A percentile compares a stretch with the other conserved stretches of the same genome.
phyloP scores from a whole-genome alignment of 2,797 vertebrate genomes.

The Poecile montanus region DNA sequence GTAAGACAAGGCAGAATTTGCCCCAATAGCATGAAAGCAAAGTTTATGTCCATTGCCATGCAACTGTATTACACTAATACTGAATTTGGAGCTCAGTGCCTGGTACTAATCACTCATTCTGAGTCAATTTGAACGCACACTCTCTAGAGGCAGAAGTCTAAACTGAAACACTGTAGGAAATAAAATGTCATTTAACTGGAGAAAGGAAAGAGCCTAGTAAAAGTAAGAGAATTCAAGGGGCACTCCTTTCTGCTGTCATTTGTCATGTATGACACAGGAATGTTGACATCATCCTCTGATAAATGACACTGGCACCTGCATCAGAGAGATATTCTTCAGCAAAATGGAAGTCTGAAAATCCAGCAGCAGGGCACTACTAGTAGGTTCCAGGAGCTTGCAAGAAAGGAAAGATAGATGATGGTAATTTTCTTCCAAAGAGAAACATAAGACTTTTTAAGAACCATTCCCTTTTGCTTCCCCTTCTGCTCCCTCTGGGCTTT shows the following conservation, averaged over 20 bases:
- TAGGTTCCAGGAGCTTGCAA: conserved; percentile 56
- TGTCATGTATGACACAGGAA: conserved; percentile 71
- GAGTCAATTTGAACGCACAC: conserved; percentile 12
- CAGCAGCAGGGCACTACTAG: conserved; percentile 61
- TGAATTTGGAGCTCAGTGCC: conserved; percentile 9
- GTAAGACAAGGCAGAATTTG: neutral
- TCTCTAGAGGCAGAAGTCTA: conserved; percentile 44
- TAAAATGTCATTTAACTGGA: conserved; percentile 53
- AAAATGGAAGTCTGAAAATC: conserved; percentile 59
- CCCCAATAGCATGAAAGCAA: neutral
- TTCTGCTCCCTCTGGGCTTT: conserved; percentile 65
- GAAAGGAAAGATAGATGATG: conserved; percentile 68
- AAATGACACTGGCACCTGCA: conserved; percentile 72
- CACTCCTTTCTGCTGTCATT: conserved; percentile 64
- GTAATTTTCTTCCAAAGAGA: conserved; percentile 69
- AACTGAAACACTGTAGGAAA: conserved; percentile 57
- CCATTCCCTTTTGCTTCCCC: conserved; percentile 55
- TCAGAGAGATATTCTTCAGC: conserved; percentile 60
- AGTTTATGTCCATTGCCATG: neutral
- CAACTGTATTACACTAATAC: neutral
- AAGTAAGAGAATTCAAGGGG: conserved; percentile 43
- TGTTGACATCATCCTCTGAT: conserved; percentile 69
- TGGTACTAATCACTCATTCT: conserved; percentile 43
- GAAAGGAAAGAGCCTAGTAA: conserved; percentile 27
- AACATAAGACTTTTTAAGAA: conserved; percentile 67